Conservation (phyloP, 2,888 invertebrate species). For the Polydrusus pterygomalis region DNA sequence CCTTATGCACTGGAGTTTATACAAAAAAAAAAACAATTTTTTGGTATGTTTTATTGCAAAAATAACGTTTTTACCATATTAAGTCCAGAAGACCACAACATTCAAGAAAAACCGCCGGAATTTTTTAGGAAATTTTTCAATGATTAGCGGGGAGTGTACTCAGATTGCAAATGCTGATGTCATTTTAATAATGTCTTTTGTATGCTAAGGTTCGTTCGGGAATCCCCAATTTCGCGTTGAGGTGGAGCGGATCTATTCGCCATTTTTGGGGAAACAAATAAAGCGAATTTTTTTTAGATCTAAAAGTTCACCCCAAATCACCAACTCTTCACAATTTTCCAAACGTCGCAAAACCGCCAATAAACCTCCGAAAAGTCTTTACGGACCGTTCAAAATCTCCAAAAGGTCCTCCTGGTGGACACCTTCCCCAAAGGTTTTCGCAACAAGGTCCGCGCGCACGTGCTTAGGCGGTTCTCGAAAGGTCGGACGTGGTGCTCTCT, state of each 20-base stretch:
- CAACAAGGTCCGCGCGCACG: slow-evolving; percentile 50
- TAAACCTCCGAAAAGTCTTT: background rate
- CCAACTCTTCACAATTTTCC: slow-evolving; percentile 17
- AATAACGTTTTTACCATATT: background rate
- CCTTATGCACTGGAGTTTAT: background rate
- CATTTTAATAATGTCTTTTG: background rate
- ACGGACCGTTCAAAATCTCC: background rate
- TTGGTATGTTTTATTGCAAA: background rate
- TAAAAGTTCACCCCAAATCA: background rate
- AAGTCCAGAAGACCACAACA: background rate
- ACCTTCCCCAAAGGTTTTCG: slow-evolving; percentile 26
- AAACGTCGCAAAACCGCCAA: background rate
- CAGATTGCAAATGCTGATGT: background rate
- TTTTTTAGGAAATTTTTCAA: no score
- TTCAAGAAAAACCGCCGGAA: background rate
- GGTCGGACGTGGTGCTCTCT: slow-evolving; percentile 53
- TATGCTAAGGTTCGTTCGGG: background rate
- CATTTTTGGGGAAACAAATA: background rate
- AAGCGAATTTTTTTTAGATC: background rate
- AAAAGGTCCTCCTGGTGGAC: background rate
- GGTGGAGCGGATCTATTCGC: background rate
- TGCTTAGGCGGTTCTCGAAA: slow-evolving; percentile 42
- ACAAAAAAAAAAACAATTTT: no score
- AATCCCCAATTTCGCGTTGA: background rate
- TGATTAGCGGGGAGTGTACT: background rate